Percentiles rank a stretch among this genome's conserved stretches.
Conservation (phyloP, 2,113 vertebrate species). For the Aspidoscelis tigris region DNA sequence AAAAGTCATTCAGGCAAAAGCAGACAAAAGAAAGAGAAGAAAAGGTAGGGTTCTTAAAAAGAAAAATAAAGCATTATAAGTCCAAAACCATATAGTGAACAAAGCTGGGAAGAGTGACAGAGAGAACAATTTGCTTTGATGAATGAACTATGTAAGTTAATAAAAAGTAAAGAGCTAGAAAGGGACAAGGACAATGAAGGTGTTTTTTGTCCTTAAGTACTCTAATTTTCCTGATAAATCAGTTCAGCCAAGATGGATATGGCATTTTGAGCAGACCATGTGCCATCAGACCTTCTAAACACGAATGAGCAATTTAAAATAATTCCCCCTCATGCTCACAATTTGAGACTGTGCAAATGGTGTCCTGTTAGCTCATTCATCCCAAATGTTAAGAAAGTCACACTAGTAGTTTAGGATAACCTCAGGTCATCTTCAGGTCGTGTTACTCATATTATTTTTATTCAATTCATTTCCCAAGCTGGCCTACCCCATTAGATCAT, state of each 20-base stretch:
- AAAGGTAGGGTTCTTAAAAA: too few relatives aligned
- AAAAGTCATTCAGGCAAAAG: too few relatives aligned
- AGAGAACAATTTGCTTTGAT: slow-evolving; percentile 28
- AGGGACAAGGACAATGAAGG: slow-evolving; percentile 19
- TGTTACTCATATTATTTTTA: too few relatives aligned
- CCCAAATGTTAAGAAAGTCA: not conserved
- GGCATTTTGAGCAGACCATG: slow-evolving; percentile 23
- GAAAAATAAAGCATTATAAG: too few relatives aligned
- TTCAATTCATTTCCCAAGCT: too few relatives aligned
- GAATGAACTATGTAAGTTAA: slow-evolving; percentile 10
- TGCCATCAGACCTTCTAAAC: slow-evolving; percentile 11
- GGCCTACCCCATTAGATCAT: too few relatives aligned
- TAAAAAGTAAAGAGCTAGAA: slow-evolving; percentile 16
- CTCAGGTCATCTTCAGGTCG: too few relatives aligned
- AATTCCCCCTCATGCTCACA: not conserved
- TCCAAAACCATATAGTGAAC: not conserved
- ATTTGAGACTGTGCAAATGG: not conserved
- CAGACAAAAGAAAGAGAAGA: too few relatives aligned
- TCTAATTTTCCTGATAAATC: slow-evolving; percentile 29
- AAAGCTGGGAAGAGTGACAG: not conserved
- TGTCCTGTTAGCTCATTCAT: slow-evolving; percentile 4
- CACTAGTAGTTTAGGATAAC: too few relatives aligned
- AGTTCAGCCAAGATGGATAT: slow-evolving; percentile 19
- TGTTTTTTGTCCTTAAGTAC: slow-evolving; percentile 12
- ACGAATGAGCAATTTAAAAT: slow-evolving; percentile 13